Conservation (phyloP, 2,113 vertebrate genomes). For the Oenanthe oenanthe region DNA sequence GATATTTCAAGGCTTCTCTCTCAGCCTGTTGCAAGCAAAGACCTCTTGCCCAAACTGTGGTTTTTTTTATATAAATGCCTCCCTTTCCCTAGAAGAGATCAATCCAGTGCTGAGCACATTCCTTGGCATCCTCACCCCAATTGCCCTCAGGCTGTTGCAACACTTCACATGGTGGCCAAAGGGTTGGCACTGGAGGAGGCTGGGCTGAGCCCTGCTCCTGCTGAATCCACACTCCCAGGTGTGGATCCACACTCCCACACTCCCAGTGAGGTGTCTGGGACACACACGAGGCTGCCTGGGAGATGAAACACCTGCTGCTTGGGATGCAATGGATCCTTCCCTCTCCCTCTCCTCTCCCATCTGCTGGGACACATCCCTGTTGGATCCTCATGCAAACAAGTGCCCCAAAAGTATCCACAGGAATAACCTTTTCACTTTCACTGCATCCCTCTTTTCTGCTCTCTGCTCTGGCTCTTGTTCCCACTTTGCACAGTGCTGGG, state of each 20-base stretch:
- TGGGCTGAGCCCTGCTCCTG: slow-evolving; percentile 34
- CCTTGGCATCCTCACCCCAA: slow-evolving; percentile 11
- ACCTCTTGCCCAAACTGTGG: slow-evolving; percentile 19
- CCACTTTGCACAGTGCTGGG: neutral
- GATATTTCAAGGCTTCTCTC: neutral
- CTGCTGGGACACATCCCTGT: neutral
- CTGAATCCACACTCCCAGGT: slow-evolving; percentile 40
- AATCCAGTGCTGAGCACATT: slow-evolving; percentile 46
- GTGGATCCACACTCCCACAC: no score
- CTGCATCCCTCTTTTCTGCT: neutral
- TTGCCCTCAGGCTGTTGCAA: slow-evolving; percentile 37
- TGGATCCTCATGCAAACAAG: neutral
- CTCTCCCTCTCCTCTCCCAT: neutral
- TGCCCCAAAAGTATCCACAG: neutral
- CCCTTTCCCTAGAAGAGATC: slow-evolving; percentile 28
- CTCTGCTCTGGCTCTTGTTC: neutral
- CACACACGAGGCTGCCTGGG: neutral
- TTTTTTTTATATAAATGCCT: slow-evolving; percentile 21
- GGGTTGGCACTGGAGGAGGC: slow-evolving; percentile 11
- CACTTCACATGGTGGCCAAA: neutral
- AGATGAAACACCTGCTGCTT: slow-evolving; percentile 59
- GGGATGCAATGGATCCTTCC: neutral
- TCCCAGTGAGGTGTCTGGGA: neutral
- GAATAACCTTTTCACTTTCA: neutral
- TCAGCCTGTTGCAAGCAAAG: slow-evolving; percentile 50